Evolutionary conservation across 92 coral and sea anemone species (phyloP).

Genomic region (Paragorgia papillata): DNA sequence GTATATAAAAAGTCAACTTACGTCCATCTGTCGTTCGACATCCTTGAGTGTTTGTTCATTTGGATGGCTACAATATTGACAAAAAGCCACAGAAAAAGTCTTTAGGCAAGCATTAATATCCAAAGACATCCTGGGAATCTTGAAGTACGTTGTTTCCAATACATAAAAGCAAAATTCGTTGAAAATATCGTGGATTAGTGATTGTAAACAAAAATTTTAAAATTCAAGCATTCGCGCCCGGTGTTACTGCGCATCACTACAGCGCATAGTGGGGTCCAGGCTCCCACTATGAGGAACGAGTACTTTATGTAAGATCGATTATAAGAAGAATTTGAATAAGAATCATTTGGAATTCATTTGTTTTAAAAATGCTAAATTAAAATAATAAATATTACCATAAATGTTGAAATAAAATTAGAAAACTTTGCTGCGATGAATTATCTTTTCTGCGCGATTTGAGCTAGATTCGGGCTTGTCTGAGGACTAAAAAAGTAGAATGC

Average conservation of each 20-base stretch:
- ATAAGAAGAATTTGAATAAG: too few relatives aligned
- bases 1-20: too few relatives aligned
- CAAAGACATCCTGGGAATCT: slow-evolving; percentile 72
- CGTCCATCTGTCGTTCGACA: slow-evolving; percentile 94
- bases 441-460: too few relatives aligned
- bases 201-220: slow-evolving; percentile 9
- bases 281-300: too few relatives aligned
- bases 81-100: slow-evolving; percentile 88
- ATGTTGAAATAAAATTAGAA: too few relatives aligned
- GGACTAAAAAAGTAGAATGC: too few relatives aligned
- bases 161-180: neutral
- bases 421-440: too few relatives aligned
- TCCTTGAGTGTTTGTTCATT: slow-evolving; percentile 82
- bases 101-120: slow-evolving; percentile 93
- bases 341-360: too few relatives aligned
- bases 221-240: neutral
- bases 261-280: neutral
- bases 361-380: too few relatives aligned
- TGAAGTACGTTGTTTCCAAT: neutral
- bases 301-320: too few relatives aligned
- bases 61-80: slow-evolving; percentile 86
- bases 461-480: too few relatives aligned
- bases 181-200: neutral
- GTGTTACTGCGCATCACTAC: slow-evolving; percentile 9
- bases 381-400: too few relatives aligned